These are phyloP conservation scores for Sebastes fasciatus DNA, from an alignment of 2,113 vertebrate genomes.

Conservation along the genomic window DNA sequence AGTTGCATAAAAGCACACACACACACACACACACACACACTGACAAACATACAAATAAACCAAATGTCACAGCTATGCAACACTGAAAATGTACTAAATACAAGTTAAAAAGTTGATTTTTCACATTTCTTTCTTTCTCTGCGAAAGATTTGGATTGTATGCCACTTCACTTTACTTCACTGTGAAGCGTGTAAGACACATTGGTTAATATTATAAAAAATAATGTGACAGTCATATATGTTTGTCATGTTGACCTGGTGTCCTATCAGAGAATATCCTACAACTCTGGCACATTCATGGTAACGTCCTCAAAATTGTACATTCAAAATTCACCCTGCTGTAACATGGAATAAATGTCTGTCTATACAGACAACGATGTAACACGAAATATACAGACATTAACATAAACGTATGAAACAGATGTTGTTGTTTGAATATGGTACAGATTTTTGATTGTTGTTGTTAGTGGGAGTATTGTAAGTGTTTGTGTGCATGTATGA, in stretches of 20 bases:
- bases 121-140: background rate
- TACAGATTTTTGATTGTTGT: too few species aligned
- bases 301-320: background rate
- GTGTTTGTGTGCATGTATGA: too few species aligned
- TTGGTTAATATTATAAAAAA: background rate
- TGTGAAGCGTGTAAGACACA: background rate
- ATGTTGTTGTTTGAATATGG: too few species aligned
- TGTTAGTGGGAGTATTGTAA: too few species aligned
- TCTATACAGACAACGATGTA: too few species aligned
- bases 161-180: background rate
- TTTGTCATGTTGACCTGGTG: background rate
- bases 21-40: background rate
- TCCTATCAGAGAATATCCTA: background rate
- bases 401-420: too few species aligned
- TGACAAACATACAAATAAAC: background rate
- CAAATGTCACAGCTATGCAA: background rate
- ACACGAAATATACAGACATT: too few species aligned
- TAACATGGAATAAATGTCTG: background rate
- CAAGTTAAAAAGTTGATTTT: background rate
- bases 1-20: background rate
- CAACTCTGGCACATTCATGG: background rate
- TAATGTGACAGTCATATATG: background rate
- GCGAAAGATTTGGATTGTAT: background rate
- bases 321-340: background rate
- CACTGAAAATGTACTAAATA: background rate